Base-by-base conservation (phyloP, 23 tunicate genomes). In the Ciona savignyi region DNA sequence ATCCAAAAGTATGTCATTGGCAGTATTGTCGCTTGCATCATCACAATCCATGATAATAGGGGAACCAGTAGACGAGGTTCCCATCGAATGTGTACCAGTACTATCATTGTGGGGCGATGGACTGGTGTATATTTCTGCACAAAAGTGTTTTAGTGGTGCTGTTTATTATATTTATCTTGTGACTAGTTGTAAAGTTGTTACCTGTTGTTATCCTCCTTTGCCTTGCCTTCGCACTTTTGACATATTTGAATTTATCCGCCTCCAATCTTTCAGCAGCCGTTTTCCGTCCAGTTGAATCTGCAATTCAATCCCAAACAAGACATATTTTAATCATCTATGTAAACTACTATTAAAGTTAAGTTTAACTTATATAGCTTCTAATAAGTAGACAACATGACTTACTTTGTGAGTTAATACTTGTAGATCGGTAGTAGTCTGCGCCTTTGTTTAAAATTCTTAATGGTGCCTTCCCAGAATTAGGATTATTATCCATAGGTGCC, bases 231-330 rank as follows among this genome's bases (percentile, higher is more conserved):
- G 87, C 84, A 61, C 96, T 89, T 74, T 89, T 89, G 35, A 89
- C 96, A 75, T 89, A 89, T 61, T 89, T 89, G 25, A 89, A 60
- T 63, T 83, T 83, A 62, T 89, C 96, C 3, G 96, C 96, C 69
- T 89, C 96, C 20, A 89, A 77, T 79, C 96, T 78, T 42, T 89
- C 96, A 62, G 96, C 76, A 27, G 96, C 96, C 6, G 96, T 74
- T 71, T 84, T 77, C 26, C 84, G 69, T 60, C 67, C 65, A 60
- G 76, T 86, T 23, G 81, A 70, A 28, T 62, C 96, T 88, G 65
- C 0, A 66, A 48, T 9, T 28, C 51, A 6, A 73, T 35, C 19
- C 22, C 24, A 30, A 29, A 4, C 73, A 68, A 68, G 28, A 72
- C 4, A 24, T 30, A 22, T 1, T n/a, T n/a, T n/a, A n/a, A n/a